Percentiles rank a stretch among this genome's conserved stretches.
Conservation (phyloP, 2,113 vertebrate genomes). For the Notiomystis cincta region DNA sequence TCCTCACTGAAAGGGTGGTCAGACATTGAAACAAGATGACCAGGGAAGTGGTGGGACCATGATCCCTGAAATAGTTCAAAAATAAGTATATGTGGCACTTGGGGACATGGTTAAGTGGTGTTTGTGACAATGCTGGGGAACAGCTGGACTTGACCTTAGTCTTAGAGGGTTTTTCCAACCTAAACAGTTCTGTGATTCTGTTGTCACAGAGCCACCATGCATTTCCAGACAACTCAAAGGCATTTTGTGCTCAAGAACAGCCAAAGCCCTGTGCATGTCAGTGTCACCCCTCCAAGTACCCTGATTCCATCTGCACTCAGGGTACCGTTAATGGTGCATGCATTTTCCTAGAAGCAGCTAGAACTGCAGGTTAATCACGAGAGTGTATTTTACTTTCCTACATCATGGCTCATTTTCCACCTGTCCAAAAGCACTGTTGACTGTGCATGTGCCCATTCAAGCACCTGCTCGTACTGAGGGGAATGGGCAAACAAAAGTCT, state of each 20-base stretch:
- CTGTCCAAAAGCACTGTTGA: background rate
- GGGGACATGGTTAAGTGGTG: background rate
- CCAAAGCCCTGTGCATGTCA: background rate
- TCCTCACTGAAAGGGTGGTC: background rate
- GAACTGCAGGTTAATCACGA: background rate
- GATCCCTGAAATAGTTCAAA: background rate
- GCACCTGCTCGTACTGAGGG: slow-evolving; percentile 13
- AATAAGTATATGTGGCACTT: background rate
- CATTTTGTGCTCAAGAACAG: background rate
- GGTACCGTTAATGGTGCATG: background rate
- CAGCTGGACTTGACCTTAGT: background rate
- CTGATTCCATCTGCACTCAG: accelerated
- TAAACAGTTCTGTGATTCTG: background rate
- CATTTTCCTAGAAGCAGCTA: background rate
- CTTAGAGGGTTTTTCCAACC: background rate
- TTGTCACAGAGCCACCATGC: background rate
- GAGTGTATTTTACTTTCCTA: background rate
- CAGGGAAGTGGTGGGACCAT: background rate
- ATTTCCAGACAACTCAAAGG: background rate
- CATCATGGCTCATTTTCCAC: background rate
- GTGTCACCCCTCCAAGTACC: accelerated
- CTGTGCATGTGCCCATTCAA: background rate
- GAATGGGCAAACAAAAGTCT: background rate
- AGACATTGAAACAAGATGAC: background rate
- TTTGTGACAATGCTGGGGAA: background rate